phyloP scores from a whole-genome alignment of 2,113 vertebrate genomes.

The Xenus cinereus region DNA sequence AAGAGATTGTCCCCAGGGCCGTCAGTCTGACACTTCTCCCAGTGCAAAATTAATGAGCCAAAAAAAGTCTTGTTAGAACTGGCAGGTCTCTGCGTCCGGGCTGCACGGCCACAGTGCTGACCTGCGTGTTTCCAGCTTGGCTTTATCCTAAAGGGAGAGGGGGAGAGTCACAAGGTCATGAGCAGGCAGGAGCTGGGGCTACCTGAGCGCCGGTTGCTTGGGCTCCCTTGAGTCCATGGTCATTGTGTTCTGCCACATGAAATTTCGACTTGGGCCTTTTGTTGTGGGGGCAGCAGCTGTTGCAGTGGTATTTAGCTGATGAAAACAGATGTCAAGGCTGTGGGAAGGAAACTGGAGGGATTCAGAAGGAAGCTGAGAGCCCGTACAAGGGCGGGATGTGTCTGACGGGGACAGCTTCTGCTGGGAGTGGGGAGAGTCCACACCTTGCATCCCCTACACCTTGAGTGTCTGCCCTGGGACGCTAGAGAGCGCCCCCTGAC shows the following conservation, averaged over 20 bases:
- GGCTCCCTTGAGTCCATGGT: accelerated
- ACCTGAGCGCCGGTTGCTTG: background rate
- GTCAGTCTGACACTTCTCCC: background rate
- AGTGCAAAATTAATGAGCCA: background rate
- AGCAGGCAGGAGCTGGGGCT: background rate
- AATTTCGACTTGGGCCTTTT: background rate
- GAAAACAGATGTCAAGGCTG: background rate
- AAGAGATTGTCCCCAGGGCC: background rate
- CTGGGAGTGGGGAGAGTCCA: background rate
- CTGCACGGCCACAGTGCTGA: accelerated
- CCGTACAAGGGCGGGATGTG: accelerated
- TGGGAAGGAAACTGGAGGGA: background rate
- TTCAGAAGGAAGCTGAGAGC: background rate
- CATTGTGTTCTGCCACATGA: accelerated
- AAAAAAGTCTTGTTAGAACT: background rate
- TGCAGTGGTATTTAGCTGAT: background rate
- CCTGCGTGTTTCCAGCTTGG: background rate
- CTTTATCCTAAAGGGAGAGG: background rate
- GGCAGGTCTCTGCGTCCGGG: background rate
- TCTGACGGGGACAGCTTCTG: background rate
- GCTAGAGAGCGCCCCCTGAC: background rate
- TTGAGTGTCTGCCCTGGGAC: background rate
- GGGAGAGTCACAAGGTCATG: accelerated
- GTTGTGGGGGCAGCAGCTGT: background rate
- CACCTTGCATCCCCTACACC: background rate